Conservation (phyloP, 2,113 vertebrate genomes). For the Cervus canadensis region DNA sequence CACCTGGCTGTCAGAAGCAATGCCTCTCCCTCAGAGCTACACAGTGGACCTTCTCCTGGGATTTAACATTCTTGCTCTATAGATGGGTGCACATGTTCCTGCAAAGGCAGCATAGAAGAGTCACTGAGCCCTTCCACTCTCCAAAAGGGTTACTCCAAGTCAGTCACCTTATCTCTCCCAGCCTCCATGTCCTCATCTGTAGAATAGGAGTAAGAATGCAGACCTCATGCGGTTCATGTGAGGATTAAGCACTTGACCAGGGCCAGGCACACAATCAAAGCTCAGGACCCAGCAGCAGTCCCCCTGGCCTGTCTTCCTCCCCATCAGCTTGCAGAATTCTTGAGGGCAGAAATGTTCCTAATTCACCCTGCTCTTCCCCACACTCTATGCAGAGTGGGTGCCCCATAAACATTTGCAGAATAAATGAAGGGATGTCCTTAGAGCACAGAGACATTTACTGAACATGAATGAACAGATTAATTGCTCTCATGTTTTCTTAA, state of each 20-base stretch:
- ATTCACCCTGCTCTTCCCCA: not conserved
- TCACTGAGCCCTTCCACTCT: not conserved
- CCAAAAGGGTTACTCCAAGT: not conserved
- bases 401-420: not conserved
- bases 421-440: not conserved
- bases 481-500: slow-evolving; percentile 39
- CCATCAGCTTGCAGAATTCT: not conserved
- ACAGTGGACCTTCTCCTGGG: not conserved
- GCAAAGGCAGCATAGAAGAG: not conserved
- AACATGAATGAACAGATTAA: slow-evolving; percentile 59
- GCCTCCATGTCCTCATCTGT: not conserved
- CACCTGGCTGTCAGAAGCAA: not conserved
- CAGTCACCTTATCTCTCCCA: not conserved
- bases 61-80: not conserved
- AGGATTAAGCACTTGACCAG: not conserved
- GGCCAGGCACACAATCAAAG: not conserved
- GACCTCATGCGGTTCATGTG: not conserved
- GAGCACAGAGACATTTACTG: not conserved
- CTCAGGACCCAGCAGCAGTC: not conserved
- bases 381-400: not conserved
- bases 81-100: not conserved
- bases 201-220: not conserved
- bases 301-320: not conserved
- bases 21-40: not conserved
- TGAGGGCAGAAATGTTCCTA: not conserved